A percentile compares a stretch with the other conserved stretches of the same genome.
Evolutionary conservation across 2,888 invertebrate species (phyloP).

Genomic region (Petrolisthes cinctipes): DNA sequence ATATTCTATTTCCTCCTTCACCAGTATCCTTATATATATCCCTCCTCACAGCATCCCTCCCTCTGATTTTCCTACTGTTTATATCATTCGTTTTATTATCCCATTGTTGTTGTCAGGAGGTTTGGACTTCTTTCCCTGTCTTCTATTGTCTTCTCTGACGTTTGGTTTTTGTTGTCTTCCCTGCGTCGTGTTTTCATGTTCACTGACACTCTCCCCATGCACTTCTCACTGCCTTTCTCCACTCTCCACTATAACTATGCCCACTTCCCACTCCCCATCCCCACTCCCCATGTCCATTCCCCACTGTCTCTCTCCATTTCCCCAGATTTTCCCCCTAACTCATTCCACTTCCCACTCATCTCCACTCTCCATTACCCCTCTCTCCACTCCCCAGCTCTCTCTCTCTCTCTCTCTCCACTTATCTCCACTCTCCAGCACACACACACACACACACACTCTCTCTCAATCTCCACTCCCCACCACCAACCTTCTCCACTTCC

Average conservation of each 20-base stretch:
- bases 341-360: not conserved
- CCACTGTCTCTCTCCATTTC: not conserved
- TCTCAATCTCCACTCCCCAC: not conserved
- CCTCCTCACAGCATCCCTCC: not conserved
- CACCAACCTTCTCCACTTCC: too few relatives aligned
- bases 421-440: not conserved
- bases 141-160: not conserved
- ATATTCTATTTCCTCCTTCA: not conserved
- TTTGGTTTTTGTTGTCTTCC: too few relatives aligned
- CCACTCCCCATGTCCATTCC: not conserved
- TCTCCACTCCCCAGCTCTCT: not conserved
- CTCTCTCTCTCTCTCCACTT: not conserved
- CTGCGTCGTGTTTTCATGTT: too few relatives aligned
- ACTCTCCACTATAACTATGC: not conserved
- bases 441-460: not conserved
- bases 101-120: too few relatives aligned
- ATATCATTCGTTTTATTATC: too few relatives aligned
- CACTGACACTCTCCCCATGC: too few relatives aligned
- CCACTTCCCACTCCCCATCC: not conserved
- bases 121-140: not conserved
- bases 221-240: not conserved
- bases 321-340: not conserved
- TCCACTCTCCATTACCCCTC: not conserved
- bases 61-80: too few relatives aligned
- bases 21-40: not conserved